A percentile compares a stretch with the other conserved stretches of the same genome.
Evolutionary conservation across 2,113 vertebrate genomes (phyloP).

Genomic region (Pseudorectes ferrugineus): DNA sequence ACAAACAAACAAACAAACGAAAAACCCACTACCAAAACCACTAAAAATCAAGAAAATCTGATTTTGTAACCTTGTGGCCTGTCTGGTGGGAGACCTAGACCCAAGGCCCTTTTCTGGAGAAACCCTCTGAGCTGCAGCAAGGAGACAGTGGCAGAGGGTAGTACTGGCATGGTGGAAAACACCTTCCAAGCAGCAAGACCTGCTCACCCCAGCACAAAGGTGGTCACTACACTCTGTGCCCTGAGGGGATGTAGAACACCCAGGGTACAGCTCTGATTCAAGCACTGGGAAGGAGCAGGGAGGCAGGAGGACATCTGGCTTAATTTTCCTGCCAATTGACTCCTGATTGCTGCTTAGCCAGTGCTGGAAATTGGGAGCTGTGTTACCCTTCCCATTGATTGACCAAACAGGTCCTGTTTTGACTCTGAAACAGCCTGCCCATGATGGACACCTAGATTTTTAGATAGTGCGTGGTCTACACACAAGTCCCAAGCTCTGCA

Average conservation of each 20-base stretch:
- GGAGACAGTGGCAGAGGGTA: background rate
- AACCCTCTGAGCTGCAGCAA: background rate
- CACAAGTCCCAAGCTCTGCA: background rate
- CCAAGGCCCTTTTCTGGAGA: background rate
- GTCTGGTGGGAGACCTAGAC: background rate
- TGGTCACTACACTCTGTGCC: background rate
- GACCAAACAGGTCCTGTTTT: background rate
- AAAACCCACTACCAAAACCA: background rate
- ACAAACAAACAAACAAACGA: background rate
- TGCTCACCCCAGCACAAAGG: background rate
- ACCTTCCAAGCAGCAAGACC: background rate
- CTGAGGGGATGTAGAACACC: background rate
- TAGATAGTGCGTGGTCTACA: background rate
- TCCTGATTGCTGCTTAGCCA: background rate
- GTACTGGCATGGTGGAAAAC: background rate
- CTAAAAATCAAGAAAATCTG: background rate
- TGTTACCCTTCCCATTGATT: background rate
- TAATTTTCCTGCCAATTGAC: background rate
- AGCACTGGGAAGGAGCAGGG: background rate
- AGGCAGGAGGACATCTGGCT: background rate
- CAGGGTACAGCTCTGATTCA: background rate
- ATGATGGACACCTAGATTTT: background rate
- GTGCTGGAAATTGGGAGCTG: background rate
- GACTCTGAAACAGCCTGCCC: background rate
- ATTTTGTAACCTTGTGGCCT: background rate